phyloP scores from a whole-genome alignment of 2,797 vertebrate genomes.

The Scarus forsteni region DNA sequence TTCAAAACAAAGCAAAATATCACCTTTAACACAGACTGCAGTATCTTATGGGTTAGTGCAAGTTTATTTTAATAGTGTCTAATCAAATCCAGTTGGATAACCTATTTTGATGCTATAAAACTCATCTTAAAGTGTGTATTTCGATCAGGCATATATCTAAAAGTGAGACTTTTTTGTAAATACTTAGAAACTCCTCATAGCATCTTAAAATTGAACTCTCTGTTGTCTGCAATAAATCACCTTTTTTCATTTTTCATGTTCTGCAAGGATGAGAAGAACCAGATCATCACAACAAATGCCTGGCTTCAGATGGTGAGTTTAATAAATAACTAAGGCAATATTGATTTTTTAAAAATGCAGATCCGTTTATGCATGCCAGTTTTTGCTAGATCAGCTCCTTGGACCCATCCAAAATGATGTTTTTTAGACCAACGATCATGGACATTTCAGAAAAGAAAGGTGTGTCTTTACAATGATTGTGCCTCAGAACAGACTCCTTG shows the following conservation, averaged over 20 bases:
- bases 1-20: too few relatives aligned
- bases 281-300: slow-evolving; percentile 86
- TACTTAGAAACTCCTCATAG: too few relatives aligned
- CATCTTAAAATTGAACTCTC: too few relatives aligned
- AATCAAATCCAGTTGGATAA: too few relatives aligned
- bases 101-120: too few relatives aligned
- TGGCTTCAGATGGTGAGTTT: slow-evolving; percentile 88
- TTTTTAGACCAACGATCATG: slow-evolving; percentile 15
- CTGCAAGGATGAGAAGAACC: slow-evolving; percentile 87
- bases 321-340: slow-evolving; percentile 29
- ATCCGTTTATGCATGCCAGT: not conserved
- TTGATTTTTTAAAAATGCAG: slow-evolving; percentile 26
- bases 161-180: too few relatives aligned
- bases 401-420: slow-evolving; percentile 10
- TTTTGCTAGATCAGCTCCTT: slow-evolving; percentile 6
- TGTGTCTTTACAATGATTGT: not conserved
- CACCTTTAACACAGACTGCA: too few relatives aligned
- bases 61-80: too few relatives aligned
- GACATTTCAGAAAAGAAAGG: not conserved
- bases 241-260: slow-evolving; percentile 32
- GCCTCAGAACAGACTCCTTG: slow-evolving; percentile 1
- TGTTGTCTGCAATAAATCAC: slow-evolving; percentile 9
- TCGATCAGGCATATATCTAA: too few relatives aligned
- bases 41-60: too few relatives aligned
- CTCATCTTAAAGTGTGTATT: too few relatives aligned